Conservation (phyloP, 2,888 invertebrate species). For the Stegana nigrithorax region DNA sequence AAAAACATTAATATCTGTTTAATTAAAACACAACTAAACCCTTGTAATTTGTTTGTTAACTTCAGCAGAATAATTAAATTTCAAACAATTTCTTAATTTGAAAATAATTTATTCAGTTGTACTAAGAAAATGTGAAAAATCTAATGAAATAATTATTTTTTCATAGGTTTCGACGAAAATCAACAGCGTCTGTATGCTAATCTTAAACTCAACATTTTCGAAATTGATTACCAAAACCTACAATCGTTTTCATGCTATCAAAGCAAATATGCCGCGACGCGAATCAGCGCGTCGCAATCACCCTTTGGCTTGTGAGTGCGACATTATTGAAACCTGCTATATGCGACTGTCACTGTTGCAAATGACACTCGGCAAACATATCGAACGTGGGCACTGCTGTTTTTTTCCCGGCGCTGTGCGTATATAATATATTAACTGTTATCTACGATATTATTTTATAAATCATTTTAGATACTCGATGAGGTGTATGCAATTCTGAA, state of each 20-base stretch:
- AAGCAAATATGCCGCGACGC: constrained; percentile 87
- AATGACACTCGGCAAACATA: constrained; percentile 95
- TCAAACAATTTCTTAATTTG: no score
- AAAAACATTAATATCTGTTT: no score
- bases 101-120: no score
- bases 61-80: no score
- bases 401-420: constrained; percentile 94
- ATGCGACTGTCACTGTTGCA: constrained; percentile 91
- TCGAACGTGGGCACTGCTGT: constrained; percentile 91
- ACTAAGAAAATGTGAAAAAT: no score
- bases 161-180: constrained; percentile 84
- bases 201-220: constrained; percentile 87
- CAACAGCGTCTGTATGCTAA: constrained; percentile 82
- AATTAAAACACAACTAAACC: no score
- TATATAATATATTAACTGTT: constrained; percentile 23
- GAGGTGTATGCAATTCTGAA: constrained; percentile 89
- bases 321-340: constrained; percentile 92
- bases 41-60: no score
- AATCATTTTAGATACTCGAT: constrained; percentile 87
- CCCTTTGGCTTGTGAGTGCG: constrained; percentile 89
- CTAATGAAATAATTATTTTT: no score
- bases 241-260: constrained; percentile 86
- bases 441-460: not conserved
- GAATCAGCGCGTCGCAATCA: constrained; percentile 93
- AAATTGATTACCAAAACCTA: constrained; percentile 87